Conservation (phyloP, 2,888 invertebrate species). For the Brachypalpus laphriformis region DNA sequence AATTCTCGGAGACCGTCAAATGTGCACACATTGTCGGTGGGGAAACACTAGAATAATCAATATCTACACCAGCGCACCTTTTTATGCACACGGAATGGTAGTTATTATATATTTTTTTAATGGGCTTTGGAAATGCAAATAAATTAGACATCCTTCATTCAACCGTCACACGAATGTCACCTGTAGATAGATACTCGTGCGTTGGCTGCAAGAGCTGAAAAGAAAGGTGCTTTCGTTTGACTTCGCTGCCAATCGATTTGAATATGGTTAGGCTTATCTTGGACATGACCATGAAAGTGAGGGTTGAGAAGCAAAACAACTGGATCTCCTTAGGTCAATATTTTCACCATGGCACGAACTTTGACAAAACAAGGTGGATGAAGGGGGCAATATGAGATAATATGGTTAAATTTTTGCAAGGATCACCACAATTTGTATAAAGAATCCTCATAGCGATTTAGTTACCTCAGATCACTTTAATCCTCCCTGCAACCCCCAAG, state of each 20-base stretch:
- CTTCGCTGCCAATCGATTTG: background rate
- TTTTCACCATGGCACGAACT: no score
- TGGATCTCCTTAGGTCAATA: no score
- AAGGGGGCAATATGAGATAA: no score
- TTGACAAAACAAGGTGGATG: no score
- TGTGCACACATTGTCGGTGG: background rate
- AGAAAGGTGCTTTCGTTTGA: background rate
- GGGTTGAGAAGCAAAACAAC: no score
- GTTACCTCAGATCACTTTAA: no score
- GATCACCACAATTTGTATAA: no score
- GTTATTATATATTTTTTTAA: background rate
- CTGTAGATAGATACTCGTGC: background rate
- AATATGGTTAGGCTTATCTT: background rate
- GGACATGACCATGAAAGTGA: no score
- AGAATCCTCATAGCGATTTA: no score
- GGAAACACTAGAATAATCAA: constrained; percentile 2
- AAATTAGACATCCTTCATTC: constrained; percentile 2
- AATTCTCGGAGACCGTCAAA: background rate
- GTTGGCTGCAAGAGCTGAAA: background rate
- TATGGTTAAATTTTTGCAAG: no score
- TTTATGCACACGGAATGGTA: background rate
- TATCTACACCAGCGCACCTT: background rate
- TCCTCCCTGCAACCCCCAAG: no score
- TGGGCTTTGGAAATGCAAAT: background rate
- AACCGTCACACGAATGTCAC: background rate